Percentiles rank a stretch among this genome's conserved stretches.
These are phyloP conservation scores for Hippoglossus stenolepis DNA, from an alignment of 2,113 vertebrate species.

Conservation along the genomic window DNA sequence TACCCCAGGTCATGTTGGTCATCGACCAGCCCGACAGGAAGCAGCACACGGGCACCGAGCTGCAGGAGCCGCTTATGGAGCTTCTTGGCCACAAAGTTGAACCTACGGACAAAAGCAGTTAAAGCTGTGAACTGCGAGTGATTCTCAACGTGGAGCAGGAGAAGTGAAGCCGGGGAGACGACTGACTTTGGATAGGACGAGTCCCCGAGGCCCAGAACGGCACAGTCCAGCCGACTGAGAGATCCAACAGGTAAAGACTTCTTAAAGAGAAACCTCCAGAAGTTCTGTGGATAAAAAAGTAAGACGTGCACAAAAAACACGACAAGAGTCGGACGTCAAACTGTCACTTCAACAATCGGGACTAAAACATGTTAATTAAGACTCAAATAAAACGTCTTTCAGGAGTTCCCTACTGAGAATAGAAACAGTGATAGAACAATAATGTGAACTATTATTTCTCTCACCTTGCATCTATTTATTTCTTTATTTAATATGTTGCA, in stretches of 20 bases:
- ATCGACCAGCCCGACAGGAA: conserved; percentile 88
- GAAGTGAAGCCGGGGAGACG: not conserved
- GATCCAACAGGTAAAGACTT: conserved; percentile 86
- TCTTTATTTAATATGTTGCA: too few relatives aligned
- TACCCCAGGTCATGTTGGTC: conserved; percentile 97
- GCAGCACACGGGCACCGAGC: conserved; percentile 86
- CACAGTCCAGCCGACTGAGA: conserved; percentile 90
- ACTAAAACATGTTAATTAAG: too few relatives aligned
- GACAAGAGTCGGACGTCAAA: too few relatives aligned
- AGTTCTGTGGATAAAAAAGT: conserved; percentile 80
- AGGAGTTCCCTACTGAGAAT: too few relatives aligned
- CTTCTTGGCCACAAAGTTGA: conserved; percentile 98
- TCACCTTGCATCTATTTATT: too few relatives aligned
- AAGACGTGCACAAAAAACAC: not conserved
- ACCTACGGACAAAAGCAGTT: conserved; percentile 78
- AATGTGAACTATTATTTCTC: too few relatives aligned
- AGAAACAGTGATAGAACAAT: too few relatives aligned
- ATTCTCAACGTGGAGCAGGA: not conserved
- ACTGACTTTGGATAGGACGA: conserved; percentile 96
- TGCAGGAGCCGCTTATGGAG: conserved; percentile 91
- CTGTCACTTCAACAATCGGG: too few relatives aligned
- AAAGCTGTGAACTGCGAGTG: not conserved
- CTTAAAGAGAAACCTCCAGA: conserved; percentile 95
- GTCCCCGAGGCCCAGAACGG: conserved; percentile 92
- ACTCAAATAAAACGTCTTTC: too few relatives aligned